phyloP scores from a whole-genome alignment of 1,140 invertebrate species.

The Cydia splendana region DNA sequence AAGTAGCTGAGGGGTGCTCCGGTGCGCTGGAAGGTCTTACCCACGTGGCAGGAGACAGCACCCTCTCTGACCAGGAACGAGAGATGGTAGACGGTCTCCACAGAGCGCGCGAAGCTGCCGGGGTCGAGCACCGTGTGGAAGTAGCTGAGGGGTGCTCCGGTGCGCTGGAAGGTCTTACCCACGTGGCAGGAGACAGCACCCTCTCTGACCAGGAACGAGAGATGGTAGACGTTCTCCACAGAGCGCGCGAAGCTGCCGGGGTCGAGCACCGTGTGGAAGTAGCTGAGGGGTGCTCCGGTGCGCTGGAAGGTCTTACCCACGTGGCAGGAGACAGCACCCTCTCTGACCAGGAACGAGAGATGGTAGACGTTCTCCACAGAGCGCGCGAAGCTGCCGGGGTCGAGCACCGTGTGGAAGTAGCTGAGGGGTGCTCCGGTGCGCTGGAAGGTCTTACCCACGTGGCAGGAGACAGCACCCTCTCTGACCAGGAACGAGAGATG shows the following conservation, averaged over 20 bases:
- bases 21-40: constrained; percentile 74
- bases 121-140: constrained; percentile 82
- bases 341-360: constrained; percentile 84
- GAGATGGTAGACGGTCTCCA: constrained; percentile 88
- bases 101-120: constrained; percentile 83
- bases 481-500: constrained; percentile 85
- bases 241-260: constrained; percentile 84
- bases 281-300: constrained; percentile 80
- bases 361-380: constrained; percentile 90
- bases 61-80: constrained; percentile 85
- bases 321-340: constrained; percentile 77
- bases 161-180: constrained; percentile 59
- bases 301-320: constrained; percentile 75
- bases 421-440: constrained; percentile 78
- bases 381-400: constrained; percentile 84
- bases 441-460: constrained; percentile 75
- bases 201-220: constrained; percentile 85
- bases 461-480: constrained; percentile 79
- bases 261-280: constrained; percentile 85
- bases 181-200: constrained; percentile 76
- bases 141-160: constrained; percentile 47
- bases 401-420: constrained; percentile 85
- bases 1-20: constrained; percentile 83
- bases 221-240: constrained; percentile 88
- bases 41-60: constrained; percentile 71